Evolutionary conservation across 1,140 invertebrate genomes (phyloP), one percentile per base, ranked within the genome.

Genomic region (Heliconius himera): DNA sequence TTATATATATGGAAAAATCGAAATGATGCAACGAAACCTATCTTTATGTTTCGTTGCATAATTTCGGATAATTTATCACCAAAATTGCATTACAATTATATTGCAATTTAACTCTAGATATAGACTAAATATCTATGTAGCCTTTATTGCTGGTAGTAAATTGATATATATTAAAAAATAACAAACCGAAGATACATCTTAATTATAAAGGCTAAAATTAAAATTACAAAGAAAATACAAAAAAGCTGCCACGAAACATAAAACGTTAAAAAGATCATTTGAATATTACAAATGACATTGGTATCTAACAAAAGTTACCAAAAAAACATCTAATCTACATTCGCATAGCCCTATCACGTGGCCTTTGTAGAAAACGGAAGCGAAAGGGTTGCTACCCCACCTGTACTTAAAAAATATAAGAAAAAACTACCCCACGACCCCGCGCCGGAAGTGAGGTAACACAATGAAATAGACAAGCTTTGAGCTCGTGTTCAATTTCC

Each of bases 301-400:
- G 60, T 66, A 29, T 66, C 60, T 66, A 29, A 66, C 26, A 66
- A 66, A 29, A 26, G 60, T 16, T 13, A 8, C n/a, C 9, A 26
- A 26, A 56, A 56, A 66, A 66, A 16, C 13, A 16, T 16, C 22
- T 66, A 81, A 81, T 83, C 79, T 76, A 74, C 46, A 78, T 83
- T 81, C 74, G 56, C 80, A 66, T 76, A 70, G 22, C 70, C 77
- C 77, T 74, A 75, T 75, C 66, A 72, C 46, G 56, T 72, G 73
- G 75, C 8, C 36, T n/a, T 29, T 26, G 51, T 56, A 36, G 73
- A 22, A 51, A 71, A 49, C 78, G 78, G 78, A 79, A 79, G 73
- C 75, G 22, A 78, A 79, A 85, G 81, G 82, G 84, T 82, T 83
- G 83, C 75, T 79, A 51, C 72, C 70, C 70, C 82, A 84, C 83